Evolutionary conservation across 2,888 invertebrate genomes (phyloP).

Genomic region (Mesoligia furuncula): DNA sequence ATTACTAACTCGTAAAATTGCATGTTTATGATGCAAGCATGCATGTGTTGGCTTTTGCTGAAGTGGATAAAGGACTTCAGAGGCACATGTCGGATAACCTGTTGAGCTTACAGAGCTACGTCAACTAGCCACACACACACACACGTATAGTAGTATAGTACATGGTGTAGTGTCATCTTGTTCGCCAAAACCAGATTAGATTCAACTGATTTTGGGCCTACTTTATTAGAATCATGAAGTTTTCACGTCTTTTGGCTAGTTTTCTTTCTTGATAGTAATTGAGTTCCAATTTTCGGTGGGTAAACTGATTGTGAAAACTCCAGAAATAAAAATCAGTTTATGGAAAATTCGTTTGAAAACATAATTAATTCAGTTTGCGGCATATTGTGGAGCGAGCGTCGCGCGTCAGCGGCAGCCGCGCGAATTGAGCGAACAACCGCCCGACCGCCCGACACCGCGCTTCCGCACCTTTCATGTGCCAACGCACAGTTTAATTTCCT

Average conservation of each 20-base stretch:
- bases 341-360: conserved; percentile 47
- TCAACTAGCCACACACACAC: conserved; percentile 26
- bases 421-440: conserved; percentile 63
- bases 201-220: conserved; percentile 6
- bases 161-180: conserved; percentile 9
- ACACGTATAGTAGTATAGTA: not conserved
- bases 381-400: conserved; percentile 52
- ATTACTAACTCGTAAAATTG: conserved; percentile 34
- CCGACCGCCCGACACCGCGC: conserved; percentile 68
- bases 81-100: conserved; percentile 52
- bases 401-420: conserved; percentile 69
- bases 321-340: conserved; percentile 24
- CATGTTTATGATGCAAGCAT: conserved; percentile 33
- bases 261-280: not conserved
- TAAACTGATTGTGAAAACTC: conserved; percentile 5
- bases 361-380: conserved; percentile 67
- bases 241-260: not conserved
- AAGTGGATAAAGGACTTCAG: not conserved
- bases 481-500: conserved; percentile 87
- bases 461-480: conserved; percentile 85
- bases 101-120: conserved; percentile 53
- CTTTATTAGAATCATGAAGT: not conserved
- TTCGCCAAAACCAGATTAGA: not conserved
- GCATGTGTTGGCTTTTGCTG: conserved; percentile 10
- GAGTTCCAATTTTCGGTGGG: not conserved